Base-by-base conservation (phyloP, 2,888 invertebrate species). In the Xestia sexstrigata region DNA sequence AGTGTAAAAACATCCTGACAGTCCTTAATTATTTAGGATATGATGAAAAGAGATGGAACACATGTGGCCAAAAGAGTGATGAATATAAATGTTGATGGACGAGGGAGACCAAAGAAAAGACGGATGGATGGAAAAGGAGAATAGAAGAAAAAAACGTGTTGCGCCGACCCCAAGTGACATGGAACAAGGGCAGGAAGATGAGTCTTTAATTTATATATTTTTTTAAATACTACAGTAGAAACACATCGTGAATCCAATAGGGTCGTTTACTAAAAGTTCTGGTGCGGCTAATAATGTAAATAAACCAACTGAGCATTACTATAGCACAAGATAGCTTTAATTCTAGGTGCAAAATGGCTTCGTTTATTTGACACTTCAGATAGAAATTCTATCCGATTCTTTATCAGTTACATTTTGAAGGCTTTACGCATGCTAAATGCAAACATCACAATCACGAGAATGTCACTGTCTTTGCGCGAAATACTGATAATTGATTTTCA, bases 21-120 rank as follows among this genome's bases (percentile, higher is more conserved):
- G 26, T 6, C 8, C 20, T 15, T 81, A 9, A 77, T 62, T 49
- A 77, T 62, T 60, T 62, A 47, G 9, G 13, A 58, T 11, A 6
- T 30, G 35, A 26, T 6, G 55, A n/a, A 26, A 13, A 13, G 55
- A 26, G 23, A 7, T 17, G 15, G 4, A 23, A 23, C 49, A 49
- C 23, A 49, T 23, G 20, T 49, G 49, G 20, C 23, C 8, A 49
- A 49, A 49, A 49, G 8, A 20, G 23, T 49, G 49, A 20, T 49
- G 20, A 20, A 49, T 49, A 49, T 17, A 7, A 8, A 49, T 49
- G 7, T 49, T 23, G 55, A 55, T 55, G n/a, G n/a, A 55, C n/a
- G 55, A 55, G 55, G n/a, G 13, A 55, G 13, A 55, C 13, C n/a
- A 13, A 55, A n/a, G 11, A 55, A n/a, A 55, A n/a, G 4, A 55